phyloP scores from a whole-genome alignment of 2,113 vertebrate species.

The Xenus cinereus region DNA sequence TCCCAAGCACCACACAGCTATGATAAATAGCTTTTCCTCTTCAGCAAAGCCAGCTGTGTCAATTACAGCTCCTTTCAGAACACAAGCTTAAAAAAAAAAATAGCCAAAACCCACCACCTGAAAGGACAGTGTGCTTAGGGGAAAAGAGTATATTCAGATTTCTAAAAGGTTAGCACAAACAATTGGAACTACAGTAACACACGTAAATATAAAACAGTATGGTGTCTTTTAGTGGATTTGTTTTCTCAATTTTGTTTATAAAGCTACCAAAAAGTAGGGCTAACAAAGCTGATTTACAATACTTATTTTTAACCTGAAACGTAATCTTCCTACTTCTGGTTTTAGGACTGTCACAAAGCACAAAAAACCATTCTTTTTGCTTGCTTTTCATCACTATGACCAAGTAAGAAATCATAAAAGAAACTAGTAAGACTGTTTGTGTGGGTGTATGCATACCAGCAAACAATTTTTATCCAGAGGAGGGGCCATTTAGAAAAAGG shows the following conservation, averaged over 20 bases:
- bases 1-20: neutral
- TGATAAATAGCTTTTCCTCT: neutral
- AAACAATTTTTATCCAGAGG: neutral
- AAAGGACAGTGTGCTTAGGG: neutral
- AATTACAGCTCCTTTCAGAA: constrained; percentile 32
- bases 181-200: neutral
- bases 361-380: neutral
- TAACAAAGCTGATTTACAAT: neutral
- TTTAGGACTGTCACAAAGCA: constrained; percentile 20
- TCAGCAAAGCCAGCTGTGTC: constrained; percentile 31
- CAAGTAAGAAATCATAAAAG: neutral
- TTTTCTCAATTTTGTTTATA: neutral
- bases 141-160: constrained; percentile 7
- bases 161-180: constrained; percentile 19
- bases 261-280: neutral
- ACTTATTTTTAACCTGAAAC: constrained; percentile 57
- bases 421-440: neutral
- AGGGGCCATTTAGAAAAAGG: neutral
- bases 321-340: constrained; percentile 9
- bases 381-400: neutral
- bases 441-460: neutral
- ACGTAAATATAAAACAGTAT: constrained; percentile 18
- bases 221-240: neutral
- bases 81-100: neutral
- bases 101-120: neutral